Base-by-base conservation (phyloP, 2,888 invertebrate genomes). In the Agrochola litura region DNA sequence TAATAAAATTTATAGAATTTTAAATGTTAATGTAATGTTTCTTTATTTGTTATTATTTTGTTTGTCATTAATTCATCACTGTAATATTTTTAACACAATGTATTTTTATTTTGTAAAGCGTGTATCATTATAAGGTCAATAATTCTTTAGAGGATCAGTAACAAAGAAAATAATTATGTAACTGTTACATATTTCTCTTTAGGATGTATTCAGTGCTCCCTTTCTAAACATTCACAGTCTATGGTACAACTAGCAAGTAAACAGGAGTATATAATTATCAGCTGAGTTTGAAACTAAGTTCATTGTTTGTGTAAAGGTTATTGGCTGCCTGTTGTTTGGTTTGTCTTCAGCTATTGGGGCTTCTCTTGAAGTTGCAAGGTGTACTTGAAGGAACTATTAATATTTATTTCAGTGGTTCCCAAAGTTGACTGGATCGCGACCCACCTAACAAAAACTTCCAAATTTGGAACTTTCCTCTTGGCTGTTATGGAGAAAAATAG, bases 201-300 rank as follows among this genome's bases (percentile, higher is more conserved):
- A 30, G 30, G 30, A 30, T 56, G 8, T 2, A 25, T 25, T 46
- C 19, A 65, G 3, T 19, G 3, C 6, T 25, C 8, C 19, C 4
- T 19, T 19, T 63, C 77, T 79, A 25, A 6, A n/a, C 1, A 25
- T 65, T 65, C 1, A 12, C 37, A 43, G 22, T 19, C 78, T 78
- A 54, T 73, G 78, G 1, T 22, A 52, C n/a, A 67, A 22, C 56
- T 43, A 63, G 43, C 49, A 74, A 74, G 66, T 68, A 65, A 73
- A 65, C 79, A 65, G 43, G 25, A 37, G 14, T 60, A 73, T 54
- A 78, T 76, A 66, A 81, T 76, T 66, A 70, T 76, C 76, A 60
- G 70, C 22, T 3, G 22, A 61, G 76, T 82, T 80, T 41, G 56
- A 61, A 82, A 77, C 76, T 76, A 70, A 63, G 56, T 80, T 81